These are phyloP conservation scores for Monodelphis domestica DNA, from an alignment of 2,797 vertebrate genomes.

Conservation along the genomic window DNA sequence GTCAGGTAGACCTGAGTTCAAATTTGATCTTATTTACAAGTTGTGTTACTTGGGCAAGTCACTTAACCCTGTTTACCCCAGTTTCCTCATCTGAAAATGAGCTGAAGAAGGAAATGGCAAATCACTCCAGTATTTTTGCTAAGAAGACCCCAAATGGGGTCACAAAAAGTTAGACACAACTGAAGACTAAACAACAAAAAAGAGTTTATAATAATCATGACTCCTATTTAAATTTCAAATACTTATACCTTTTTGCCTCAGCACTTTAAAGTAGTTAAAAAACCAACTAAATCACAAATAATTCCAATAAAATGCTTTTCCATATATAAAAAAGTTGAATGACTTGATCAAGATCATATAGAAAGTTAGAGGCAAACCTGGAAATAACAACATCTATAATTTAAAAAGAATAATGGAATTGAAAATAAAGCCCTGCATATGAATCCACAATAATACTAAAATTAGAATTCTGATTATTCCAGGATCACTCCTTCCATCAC, in stretches of 20 bases:
- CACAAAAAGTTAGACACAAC: no score
- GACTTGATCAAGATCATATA: not conserved
- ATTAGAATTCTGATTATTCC: not conserved
- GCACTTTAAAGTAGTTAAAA: slow-evolving; percentile 37
- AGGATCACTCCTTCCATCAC: no score
- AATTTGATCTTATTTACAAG: no score
- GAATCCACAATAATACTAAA: not conserved
- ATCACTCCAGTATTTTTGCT: no score
- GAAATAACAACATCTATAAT: slow-evolving; percentile 34
- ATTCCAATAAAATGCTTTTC: slow-evolving; percentile 17
- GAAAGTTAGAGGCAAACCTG: not conserved
- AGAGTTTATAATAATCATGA: slow-evolving; percentile 38
- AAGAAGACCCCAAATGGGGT: no score
- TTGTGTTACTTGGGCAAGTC: no score
- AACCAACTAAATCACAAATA: slow-evolving; percentile 7
- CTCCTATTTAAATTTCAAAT: slow-evolving; percentile 36
- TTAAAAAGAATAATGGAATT: no score
- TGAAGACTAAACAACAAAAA: no score
- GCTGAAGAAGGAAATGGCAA: no score
- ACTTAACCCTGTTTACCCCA: no score
- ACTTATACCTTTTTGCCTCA: slow-evolving; percentile 4
- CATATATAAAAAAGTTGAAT: not conserved
- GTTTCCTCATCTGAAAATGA: no score
- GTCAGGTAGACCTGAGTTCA: no score
- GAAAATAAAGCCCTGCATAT: not conserved